A percentile compares a stretch with the other conserved stretches of the same genome.
Evolutionary conservation across 1,140 invertebrate genomes (phyloP).

Genomic region (Gryon sp.): DNA sequence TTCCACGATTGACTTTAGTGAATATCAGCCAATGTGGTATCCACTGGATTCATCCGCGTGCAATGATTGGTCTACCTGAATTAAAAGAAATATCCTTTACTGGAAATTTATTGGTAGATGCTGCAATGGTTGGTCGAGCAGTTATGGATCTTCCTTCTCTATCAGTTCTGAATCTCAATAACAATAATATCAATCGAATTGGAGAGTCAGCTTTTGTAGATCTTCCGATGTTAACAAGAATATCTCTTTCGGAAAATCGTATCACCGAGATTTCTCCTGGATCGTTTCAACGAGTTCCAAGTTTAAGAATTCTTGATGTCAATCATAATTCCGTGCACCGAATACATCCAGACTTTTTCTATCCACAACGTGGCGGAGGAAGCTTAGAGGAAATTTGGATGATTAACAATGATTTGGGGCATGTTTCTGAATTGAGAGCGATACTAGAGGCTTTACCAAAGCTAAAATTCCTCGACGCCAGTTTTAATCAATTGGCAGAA

Average conservation of each 20-base stretch:
- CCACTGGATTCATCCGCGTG: conserved; percentile 88
- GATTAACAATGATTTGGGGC: conserved; percentile 86
- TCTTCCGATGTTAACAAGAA: conserved; percentile 84
- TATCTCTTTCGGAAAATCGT: conserved; percentile 86
- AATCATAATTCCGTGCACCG: conserved; percentile 88
- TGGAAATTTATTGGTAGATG: conserved; percentile 87
- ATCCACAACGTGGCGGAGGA: conserved; percentile 83
- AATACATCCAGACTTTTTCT: conserved; percentile 89
- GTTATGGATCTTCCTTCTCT: conserved; percentile 86
- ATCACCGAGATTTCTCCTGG: conserved; percentile 88
- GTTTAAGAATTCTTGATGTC: conserved; percentile 86
- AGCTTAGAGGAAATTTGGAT: conserved; percentile 88
- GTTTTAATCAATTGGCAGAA: conserved; percentile 86
- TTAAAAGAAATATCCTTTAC: conserved; percentile 86
- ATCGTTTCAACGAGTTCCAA: conserved; percentile 88
- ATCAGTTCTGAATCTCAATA: conserved; percentile 84
- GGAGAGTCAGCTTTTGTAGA: conserved; percentile 90
- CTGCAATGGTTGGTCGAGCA: conserved; percentile 87
- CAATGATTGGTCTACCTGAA: conserved; percentile 85
- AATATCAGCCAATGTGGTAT: conserved; percentile 90
- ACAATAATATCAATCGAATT: conserved; percentile 85
- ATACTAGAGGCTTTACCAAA: conserved; percentile 88
- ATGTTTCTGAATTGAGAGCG: conserved; percentile 85
- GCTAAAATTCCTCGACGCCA: conserved; percentile 87
- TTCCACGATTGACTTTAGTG: conserved; percentile 85